Evolutionary conservation across 2,888 invertebrate genomes (phyloP).

Genomic region (Thalpophila matura): DNA sequence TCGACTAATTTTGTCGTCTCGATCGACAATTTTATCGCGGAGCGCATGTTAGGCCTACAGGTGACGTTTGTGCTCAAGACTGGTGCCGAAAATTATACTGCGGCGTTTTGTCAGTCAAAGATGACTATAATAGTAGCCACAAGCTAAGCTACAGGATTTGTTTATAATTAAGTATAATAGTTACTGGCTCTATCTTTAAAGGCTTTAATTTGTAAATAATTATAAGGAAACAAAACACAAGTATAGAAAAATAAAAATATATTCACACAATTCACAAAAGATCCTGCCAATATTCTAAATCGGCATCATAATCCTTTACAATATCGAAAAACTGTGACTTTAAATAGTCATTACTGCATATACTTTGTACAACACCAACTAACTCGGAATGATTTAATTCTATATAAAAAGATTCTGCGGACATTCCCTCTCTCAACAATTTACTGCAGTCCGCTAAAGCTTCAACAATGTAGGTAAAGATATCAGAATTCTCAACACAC

Average conservation of each 20-base stretch:
- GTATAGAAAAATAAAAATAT: slow-evolving; percentile 14
- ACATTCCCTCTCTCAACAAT: slow-evolving; percentile 78
- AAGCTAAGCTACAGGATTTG: too few relatives aligned
- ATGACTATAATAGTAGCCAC: too few relatives aligned
- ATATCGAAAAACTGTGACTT: slow-evolving; percentile 83
- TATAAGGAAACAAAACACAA: slow-evolving; percentile 16
- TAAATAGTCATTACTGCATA: slow-evolving; percentile 80
- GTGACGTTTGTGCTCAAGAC: too few relatives aligned
- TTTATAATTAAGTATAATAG: too few relatives aligned
- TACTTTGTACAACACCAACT: slow-evolving; percentile 77
- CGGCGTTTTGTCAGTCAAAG: too few relatives aligned
- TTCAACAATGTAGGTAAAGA: slow-evolving; percentile 76
- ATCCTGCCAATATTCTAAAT: slow-evolving; percentile 83
- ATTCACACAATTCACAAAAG: slow-evolving; percentile 63
- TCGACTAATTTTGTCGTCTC: too few relatives aligned
- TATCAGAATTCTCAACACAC: slow-evolving; percentile 74
- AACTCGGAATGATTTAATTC: slow-evolving; percentile 89
- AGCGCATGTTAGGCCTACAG: too few relatives aligned
- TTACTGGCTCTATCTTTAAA: not conserved
- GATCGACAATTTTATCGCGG: too few relatives aligned
- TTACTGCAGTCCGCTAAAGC: slow-evolving; percentile 83
- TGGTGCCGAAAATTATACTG: too few relatives aligned
- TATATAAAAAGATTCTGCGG: slow-evolving; percentile 82
- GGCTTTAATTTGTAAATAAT: not conserved
- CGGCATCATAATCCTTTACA: slow-evolving; percentile 81